phyloP scores from a whole-genome alignment of 2,888 invertebrate genomes.

The Acanthosepion esculentum region DNA sequence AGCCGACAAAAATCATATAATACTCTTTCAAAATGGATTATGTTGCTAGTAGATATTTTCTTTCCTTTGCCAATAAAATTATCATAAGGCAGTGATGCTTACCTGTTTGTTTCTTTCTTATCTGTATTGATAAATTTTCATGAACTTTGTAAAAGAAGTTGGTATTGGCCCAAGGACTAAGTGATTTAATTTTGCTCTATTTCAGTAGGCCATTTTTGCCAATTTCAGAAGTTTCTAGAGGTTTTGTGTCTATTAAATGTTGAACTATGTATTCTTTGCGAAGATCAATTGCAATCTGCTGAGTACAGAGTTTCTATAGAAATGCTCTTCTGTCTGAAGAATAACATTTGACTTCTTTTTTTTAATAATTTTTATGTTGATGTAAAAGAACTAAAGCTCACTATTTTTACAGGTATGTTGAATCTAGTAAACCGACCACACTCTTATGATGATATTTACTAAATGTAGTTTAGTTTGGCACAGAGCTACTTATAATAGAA shows the following conservation, averaged over 20 bases:
- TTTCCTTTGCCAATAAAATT: not conserved
- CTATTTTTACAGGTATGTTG: too few species aligned
- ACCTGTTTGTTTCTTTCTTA: not conserved
- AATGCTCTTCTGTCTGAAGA: not conserved
- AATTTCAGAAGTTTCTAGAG: not conserved
- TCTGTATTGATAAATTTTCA: not conserved
- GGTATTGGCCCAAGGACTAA: not conserved
- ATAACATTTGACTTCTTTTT: too few species aligned
- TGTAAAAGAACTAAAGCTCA: too few species aligned
- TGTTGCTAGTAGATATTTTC: not conserved
- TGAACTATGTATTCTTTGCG: not conserved
- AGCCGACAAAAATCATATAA: too few species aligned
- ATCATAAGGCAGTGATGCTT: not conserved
- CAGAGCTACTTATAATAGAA: too few species aligned
- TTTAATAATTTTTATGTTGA: too few species aligned
- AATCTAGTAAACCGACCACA: too few species aligned
- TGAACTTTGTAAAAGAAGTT: not conserved
- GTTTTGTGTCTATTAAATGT: not conserved
- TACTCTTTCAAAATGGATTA: too few species aligned
- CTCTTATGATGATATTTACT: too few species aligned
- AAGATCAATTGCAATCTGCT: not conserved
- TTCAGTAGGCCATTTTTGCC: not conserved
- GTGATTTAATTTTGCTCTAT: constrained; percentile 33
- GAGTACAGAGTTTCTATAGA: not conserved
- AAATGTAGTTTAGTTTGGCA: too few species aligned